These are phyloP conservation scores for Onthophagus sagittarius DNA, from an alignment of 2,888 invertebrate genomes.

Conservation along the genomic window DNA sequence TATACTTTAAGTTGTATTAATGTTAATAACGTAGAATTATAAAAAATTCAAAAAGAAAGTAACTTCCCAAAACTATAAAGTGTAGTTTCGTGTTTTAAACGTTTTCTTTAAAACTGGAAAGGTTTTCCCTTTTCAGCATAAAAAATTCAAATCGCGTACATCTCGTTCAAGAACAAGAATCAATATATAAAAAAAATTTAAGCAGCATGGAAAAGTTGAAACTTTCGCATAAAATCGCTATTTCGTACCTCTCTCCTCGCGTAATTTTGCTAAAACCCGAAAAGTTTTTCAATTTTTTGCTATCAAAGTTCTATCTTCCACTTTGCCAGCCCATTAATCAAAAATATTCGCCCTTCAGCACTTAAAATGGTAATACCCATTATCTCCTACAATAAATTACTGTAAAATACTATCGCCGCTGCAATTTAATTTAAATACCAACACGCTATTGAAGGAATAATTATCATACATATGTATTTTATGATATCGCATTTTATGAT, in stretches of 20 bases:
- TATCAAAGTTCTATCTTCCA: not conserved
- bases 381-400: not conserved
- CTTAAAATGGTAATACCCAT: not conserved
- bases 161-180: too few relatives aligned
- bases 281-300: not conserved
- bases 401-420: not conserved
- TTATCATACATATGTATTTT: too few relatives aligned
- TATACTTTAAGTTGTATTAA: too few relatives aligned
- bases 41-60: too few relatives aligned
- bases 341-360: not conserved
- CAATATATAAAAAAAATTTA: too few relatives aligned
- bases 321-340: not conserved
- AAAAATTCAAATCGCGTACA: too few relatives aligned
- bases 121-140: too few relatives aligned
- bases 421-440: not conserved
- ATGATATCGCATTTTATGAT: too few relatives aligned
- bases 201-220: not conserved
- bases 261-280: not conserved
- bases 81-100: too few relatives aligned
- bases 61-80: too few relatives aligned
- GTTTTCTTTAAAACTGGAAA: too few relatives aligned
- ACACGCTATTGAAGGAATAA: not conserved
- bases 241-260: not conserved
- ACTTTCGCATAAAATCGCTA: not conserved
- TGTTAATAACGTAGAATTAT: too few relatives aligned